phyloP scores from a whole-genome alignment of 2,113 vertebrate genomes.

The Oreochromis spilurus region DNA sequence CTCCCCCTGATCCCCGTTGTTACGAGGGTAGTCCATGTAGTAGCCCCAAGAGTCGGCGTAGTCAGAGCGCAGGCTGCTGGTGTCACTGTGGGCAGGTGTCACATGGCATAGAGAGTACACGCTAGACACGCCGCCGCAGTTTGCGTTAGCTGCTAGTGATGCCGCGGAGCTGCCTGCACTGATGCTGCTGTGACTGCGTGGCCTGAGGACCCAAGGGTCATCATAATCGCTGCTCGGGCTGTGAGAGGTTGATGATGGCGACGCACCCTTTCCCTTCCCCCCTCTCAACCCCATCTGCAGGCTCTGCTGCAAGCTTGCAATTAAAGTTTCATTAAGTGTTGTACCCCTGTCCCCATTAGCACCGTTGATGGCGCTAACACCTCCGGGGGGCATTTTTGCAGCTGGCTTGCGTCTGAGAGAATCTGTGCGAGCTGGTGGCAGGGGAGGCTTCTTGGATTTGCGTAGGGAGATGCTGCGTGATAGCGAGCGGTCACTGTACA shows the following conservation, averaged over 20 bases:
- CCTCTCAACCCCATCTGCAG: constrained; percentile 80
- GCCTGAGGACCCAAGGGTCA: constrained; percentile 88
- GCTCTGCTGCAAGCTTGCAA: constrained; percentile 89
- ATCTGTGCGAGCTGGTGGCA: constrained; percentile 89
- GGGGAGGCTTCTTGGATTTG: constrained; percentile 90
- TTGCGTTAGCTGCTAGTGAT: constrained; percentile 73
- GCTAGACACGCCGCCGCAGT: constrained; percentile 60
- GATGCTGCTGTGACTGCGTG: constrained; percentile 88
- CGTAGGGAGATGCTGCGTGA: constrained; percentile 89
- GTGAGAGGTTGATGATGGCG: constrained; percentile 86
- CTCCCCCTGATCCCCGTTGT: constrained; percentile 68
- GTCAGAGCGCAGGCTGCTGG: constrained; percentile 90
- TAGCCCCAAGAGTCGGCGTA: constrained; percentile 93
- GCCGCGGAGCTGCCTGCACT: constrained; percentile 83
- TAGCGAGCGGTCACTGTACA: constrained; percentile 79
- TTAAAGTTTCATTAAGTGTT: constrained; percentile 85
- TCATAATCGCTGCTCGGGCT: constrained; percentile 93
- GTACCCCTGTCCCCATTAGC: constrained; percentile 55
- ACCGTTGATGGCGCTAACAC: constrained; percentile 26
- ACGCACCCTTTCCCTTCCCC: constrained; percentile 74
- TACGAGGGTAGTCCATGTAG: constrained; percentile 79
- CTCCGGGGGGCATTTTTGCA: constrained; percentile 73
- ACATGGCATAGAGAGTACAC: constrained; percentile 84
- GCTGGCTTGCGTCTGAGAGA: constrained; percentile 84
- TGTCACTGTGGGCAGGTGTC: constrained; percentile 90